These are phyloP conservation scores for Tinamus guttatus DNA, from an alignment of 2,113 vertebrate genomes.

Conservation along the genomic window DNA sequence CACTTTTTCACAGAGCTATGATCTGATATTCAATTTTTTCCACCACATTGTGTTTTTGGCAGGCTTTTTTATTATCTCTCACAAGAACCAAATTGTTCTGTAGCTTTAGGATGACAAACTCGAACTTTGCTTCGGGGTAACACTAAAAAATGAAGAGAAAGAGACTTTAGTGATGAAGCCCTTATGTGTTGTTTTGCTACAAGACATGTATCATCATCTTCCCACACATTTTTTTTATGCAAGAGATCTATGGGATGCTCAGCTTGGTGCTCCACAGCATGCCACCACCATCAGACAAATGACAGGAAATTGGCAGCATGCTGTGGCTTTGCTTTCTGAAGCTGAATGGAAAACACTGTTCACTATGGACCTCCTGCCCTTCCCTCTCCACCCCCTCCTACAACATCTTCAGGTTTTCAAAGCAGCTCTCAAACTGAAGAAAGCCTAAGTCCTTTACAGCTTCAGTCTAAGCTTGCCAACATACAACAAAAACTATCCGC, in stretches of 20 bases:
- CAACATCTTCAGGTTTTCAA: background rate
- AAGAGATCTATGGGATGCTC: conserved; percentile 24
- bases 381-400: background rate
- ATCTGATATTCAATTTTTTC: conserved; percentile 25
- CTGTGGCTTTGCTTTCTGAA: conserved; percentile 2
- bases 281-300: conserved; percentile 13
- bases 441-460: background rate
- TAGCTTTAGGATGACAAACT: conserved; percentile 44
- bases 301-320: conserved; percentile 37
- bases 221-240: conserved; percentile 40
- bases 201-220: conserved; percentile 54
- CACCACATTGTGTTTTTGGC: background rate
- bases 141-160: conserved; percentile 37
- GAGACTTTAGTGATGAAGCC: background rate
- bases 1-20: conserved; percentile 6
- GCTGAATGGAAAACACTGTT: conserved; percentile 28
- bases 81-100: background rate
- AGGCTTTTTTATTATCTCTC: conserved; percentile 2
- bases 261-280: background rate
- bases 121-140: background rate
- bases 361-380: background rate
- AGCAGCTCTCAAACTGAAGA: background rate
- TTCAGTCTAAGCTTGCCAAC: background rate
- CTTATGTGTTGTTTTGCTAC: conserved; percentile 40
- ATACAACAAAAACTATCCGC: background rate